Percentiles rank a stretch among this genome's conserved stretches.
Conservation (phyloP, 1,140 invertebrate species). For the Pseudomyrmex flavicornis region DNA sequence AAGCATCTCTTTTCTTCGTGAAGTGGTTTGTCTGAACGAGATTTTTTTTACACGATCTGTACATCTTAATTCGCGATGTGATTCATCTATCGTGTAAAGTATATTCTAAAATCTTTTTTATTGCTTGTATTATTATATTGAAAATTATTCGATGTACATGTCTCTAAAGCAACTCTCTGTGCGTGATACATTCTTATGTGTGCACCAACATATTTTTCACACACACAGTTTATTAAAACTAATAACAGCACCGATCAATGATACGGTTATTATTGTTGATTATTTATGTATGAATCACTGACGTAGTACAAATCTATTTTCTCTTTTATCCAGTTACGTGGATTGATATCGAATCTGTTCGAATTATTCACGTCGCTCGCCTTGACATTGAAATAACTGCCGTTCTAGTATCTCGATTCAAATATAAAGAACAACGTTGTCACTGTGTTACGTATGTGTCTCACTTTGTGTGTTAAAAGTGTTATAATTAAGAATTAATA, state of each 20-base stretch:
- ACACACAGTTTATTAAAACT: neutral
- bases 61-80: neutral
- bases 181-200: too few relatives aligned
- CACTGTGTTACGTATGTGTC: too few relatives aligned
- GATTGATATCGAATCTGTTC: neutral
- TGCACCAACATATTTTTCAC: neutral
- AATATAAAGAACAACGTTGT: neutral
- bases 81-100: too few relatives aligned
- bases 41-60: neutral
- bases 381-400: neutral
- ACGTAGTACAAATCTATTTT: constrained; percentile 36
- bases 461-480: too few relatives aligned
- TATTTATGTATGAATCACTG: constrained; percentile 11
- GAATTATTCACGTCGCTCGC: constrained; percentile 15
- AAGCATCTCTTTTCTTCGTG: neutral
- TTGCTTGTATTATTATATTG: too few relatives aligned
- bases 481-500: too few relatives aligned
- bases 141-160: too few relatives aligned
- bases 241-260: constrained; percentile 28
- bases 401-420: neutral
- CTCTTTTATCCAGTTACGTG: neutral
- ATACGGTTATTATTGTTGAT: too few relatives aligned
- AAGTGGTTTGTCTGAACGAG: neutral
- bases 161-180: too few relatives aligned
- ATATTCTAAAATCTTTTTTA: too few relatives aligned